Base-by-base conservation (phyloP, 2,888 invertebrate species). In the Ennomos erosarius region DNA sequence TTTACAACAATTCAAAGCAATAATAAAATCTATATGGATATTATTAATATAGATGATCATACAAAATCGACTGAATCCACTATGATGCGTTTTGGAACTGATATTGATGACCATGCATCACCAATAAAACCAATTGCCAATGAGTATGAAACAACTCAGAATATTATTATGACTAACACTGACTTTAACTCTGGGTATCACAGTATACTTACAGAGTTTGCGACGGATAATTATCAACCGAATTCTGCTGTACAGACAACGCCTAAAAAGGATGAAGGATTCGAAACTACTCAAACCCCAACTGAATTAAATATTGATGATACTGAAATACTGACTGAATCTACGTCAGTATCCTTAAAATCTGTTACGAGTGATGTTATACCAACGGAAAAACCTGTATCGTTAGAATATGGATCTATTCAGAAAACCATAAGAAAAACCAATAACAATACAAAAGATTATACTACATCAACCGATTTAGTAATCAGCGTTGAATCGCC, bases 1-100 rank as follows among this genome's bases (percentile, higher is more conserved):
- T 35, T 11, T 12, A 13, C 2, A 47, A 54, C 46, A 8, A 46
- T 47, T 46, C 34, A 39, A 42, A 40, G n/a, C 42, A 13, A 34
- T 12, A 34, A 34, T 46, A 36, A 36, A 13, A 13, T 36, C 9
- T 35, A 46, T 36, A 12, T 36, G 8, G 10, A 13, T 10, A 36
- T 12, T 13, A 46, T 12, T 36, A 46, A 35, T 12, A 13, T 36
- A 12, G 12, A 6, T 10, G 11, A 10, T 13, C 8, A 36, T 12
- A 36, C 0, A 35, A 13, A 9, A 36, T 34, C n/a, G 10, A 46
- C 13, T 13, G 46, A 46, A 35, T 13, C 10, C 12, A 35, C 11
- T 9, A 36, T 11, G 10, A 13, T 11, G 36, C 9, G 4, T 42
- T 42, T 16, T 26, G 42, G 16, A 42, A 42, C 10, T 6, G 3